Evolutionary conservation across 2,888 invertebrate species (phyloP), one percentile per base, ranked within the genome.

Genomic region (Hartigia nigra): DNA sequence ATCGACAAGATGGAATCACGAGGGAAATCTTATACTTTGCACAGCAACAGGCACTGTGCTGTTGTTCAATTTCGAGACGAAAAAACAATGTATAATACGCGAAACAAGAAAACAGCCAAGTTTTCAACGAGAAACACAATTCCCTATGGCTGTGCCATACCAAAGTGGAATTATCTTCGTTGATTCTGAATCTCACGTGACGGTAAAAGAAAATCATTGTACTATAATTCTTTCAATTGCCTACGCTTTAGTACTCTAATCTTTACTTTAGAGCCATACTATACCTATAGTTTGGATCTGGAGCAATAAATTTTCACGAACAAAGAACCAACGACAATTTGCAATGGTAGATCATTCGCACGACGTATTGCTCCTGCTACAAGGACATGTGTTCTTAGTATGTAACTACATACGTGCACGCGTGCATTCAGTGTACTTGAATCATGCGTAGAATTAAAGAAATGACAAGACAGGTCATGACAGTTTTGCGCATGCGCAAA

Each of bases 1-100:
- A 0, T 86, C 84, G n/a, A 77, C 84, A 32, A 85, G 84, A 12
- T 90, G 90, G 90, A 86, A 86, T 1, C 76, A 75, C 31, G 89
- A 86, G 31, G 87, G 85, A 31, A 86, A 85, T 79, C 77, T 90
- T 34, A 74, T 89, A 12, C 12, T 86, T 4, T 87, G 86, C 77
- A 89, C 90, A 69, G 79, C 82, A 14, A 77, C 76, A 3, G 84
- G 86, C 11, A 88, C 85, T 72, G 84, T 88, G 11, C 87, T 79
- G 69, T 80, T 85, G 12, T 55, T 87, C 12, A 81, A 76, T 31
- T 82, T 76, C 34, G 88, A 88, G 77, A 86, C 85, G 23, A 85
- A 83, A 76, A 85, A 84, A 37, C 76, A 80, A 9, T 81, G 82
- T 69, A 32, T 77, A 14, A 69, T 70, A 34, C 23, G 12, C 0